Conservation (phyloP, 2,113 vertebrate species). For the Cisticola juncidis region DNA sequence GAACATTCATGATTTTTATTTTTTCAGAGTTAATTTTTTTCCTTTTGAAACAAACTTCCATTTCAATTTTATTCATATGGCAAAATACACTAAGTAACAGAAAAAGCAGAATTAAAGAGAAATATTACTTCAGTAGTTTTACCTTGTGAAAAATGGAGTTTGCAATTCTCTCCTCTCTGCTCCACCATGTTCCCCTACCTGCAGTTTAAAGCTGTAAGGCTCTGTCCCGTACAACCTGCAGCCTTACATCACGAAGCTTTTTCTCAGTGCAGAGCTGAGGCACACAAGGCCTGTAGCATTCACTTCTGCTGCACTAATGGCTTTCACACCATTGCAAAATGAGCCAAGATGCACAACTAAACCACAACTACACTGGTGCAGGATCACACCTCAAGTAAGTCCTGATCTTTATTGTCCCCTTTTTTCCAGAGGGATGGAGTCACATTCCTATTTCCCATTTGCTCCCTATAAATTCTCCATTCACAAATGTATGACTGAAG, state of each 20-base stretch:
- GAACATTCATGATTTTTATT: background rate
- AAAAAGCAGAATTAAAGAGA: background rate
- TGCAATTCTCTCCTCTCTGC: background rate
- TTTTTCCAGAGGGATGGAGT: background rate
- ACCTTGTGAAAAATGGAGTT: background rate
- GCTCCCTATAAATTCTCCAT: slow-evolving; percentile 35
- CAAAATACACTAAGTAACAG: background rate
- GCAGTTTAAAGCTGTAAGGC: background rate
- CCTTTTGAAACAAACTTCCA: background rate
- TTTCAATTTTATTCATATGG: background rate
- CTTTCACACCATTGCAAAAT: background rate
- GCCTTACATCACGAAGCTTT: background rate
- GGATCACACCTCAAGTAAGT: slow-evolving; percentile 14
- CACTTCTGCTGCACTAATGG: background rate
- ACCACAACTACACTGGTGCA: background rate
- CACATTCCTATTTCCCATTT: slow-evolving; percentile 54
- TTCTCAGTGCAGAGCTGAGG: background rate
- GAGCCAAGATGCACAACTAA: slow-evolving; percentile 14
- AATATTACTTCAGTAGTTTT: background rate
- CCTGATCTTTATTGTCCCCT: slow-evolving; percentile 23
- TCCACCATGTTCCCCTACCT: background rate
- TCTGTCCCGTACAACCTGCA: background rate
- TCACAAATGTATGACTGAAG: slow-evolving; percentile 2
- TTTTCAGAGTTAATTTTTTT: background rate
- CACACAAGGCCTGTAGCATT: background rate